Evolutionary conservation across 2,797 vertebrate genomes (phyloP).

Genomic region (Gambelia wislizenii): DNA sequence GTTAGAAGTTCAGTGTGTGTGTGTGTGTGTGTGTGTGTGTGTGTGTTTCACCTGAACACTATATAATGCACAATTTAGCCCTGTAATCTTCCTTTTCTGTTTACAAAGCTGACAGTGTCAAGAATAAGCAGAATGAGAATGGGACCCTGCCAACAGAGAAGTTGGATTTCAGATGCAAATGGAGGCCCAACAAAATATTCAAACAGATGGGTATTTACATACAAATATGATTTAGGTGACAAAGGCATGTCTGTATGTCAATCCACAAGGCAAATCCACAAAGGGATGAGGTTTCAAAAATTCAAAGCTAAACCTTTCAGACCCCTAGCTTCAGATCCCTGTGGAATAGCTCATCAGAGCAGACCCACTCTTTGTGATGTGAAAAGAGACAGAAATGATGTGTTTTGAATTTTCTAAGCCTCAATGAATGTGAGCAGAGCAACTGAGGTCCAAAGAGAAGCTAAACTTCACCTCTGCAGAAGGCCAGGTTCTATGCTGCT

Average conservation of each 20-base stretch:
- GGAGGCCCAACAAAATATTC: background rate
- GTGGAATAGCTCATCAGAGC: background rate
- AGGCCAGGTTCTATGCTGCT: background rate
- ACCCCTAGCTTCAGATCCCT: background rate
- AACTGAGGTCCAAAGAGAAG: background rate
- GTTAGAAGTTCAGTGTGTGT: too few species aligned
- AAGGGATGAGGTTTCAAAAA: background rate
- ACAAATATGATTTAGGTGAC: background rate
- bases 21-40: too few species aligned
- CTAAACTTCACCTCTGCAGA: background rate
- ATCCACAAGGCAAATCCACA: background rate
- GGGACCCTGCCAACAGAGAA: background rate
- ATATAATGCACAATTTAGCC: background rate
- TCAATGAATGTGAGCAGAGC: background rate
- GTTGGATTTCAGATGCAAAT: slow-evolving; percentile 18
- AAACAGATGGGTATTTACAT: slow-evolving; percentile 17
- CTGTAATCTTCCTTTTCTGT: background rate
- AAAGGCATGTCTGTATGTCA: background rate
- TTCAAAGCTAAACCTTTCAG: background rate
- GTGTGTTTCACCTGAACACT: background rate
- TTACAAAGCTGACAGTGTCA: background rate
- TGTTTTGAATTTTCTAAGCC: background rate
- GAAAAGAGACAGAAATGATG: background rate
- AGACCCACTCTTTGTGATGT: background rate
- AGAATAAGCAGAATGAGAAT: background rate